Conservation (phyloP, 2,888 invertebrate species). For the Drosophila histrio region DNA sequence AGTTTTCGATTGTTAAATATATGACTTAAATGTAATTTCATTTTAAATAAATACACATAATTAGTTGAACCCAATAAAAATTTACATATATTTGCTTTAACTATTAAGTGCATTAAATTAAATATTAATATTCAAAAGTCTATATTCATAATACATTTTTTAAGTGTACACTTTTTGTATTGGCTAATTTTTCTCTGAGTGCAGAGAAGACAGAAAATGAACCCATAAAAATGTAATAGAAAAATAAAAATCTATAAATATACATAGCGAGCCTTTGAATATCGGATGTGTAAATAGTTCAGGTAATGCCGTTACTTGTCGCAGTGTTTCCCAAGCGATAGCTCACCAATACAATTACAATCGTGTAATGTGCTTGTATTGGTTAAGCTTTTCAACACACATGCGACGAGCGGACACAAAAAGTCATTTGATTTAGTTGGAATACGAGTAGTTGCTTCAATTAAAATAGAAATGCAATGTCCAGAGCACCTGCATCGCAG, state of each 20-base stretch:
- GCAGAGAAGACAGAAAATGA: not conserved
- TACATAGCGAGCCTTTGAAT: not conserved
- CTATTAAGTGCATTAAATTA: no score
- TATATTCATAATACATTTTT: no score
- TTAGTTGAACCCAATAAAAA: no score
- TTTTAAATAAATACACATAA: no score
- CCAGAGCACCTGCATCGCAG: slow-evolving; percentile 54
- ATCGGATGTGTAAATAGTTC: not conserved
- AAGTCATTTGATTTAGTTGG: not conserved
- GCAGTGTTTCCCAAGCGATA: not conserved
- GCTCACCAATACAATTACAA: not conserved
- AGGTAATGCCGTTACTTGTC: not conserved
- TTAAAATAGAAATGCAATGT: slow-evolving; percentile 52
- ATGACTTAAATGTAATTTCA: no score
- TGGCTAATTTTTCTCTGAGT: no score
- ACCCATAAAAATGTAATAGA: not conserved
- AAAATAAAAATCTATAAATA: not conserved
- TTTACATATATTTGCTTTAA: no score
- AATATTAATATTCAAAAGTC: no score
- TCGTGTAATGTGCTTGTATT: not conserved
- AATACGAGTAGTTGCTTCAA: slow-evolving; percentile 35
- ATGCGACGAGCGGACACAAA: not conserved
- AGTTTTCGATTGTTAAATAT: no score
- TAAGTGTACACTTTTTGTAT: no score
- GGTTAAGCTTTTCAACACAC: not conserved